Evolutionary conservation across 1,140 invertebrate genomes (phyloP), one percentile per base, ranked within the genome.

Genomic region (Cardiocondyla obscurior): DNA sequence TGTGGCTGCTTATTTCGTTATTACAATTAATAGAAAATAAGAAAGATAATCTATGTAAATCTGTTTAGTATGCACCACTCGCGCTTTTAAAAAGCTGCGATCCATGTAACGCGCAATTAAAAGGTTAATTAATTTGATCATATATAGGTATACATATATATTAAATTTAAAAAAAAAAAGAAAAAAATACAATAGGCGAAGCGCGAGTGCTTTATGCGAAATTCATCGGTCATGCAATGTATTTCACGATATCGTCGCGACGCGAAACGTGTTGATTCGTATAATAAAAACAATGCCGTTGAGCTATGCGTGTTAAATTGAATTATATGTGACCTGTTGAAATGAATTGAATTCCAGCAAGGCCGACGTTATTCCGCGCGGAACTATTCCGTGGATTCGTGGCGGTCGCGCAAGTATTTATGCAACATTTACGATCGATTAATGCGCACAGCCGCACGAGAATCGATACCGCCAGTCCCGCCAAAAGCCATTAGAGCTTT

Each of bases 361-460:
- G 58, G 25, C 30, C 33, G 62, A 8, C 33, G 46, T 79, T 69
- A 69, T 79, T 79, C 46, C 74, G 25, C 46, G 33, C 62, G 46
- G 12, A 67, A 67, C 74, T 53, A 55, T 69, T 67, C 46, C 62
- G 62, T 3, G 62, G 74, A 69, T 69, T 69, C 74, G 74, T 55
- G 36, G 74, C 46, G 74, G 62, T 64, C 62, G 49, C 12, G 46
- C 62, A 69, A 79, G 62, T 79, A 79, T 79, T 79, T 79, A 79
- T 79, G 74, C 74, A 79, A 79, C 74, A 69, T 79, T 79, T 79
- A 79, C 74, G 74, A 79, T 79, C 74, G 74, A 69, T 79, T 79
- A 79, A 79, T 79, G 62, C 62, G 62, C 33, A 10, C 16, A 49
- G 36, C 39, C 33, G 33, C 22, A 57, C 14, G 60, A 22, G 33